Base-by-base conservation (phyloP, 2,888 invertebrate genomes). In the Zaprionus bogoriensis region DNA sequence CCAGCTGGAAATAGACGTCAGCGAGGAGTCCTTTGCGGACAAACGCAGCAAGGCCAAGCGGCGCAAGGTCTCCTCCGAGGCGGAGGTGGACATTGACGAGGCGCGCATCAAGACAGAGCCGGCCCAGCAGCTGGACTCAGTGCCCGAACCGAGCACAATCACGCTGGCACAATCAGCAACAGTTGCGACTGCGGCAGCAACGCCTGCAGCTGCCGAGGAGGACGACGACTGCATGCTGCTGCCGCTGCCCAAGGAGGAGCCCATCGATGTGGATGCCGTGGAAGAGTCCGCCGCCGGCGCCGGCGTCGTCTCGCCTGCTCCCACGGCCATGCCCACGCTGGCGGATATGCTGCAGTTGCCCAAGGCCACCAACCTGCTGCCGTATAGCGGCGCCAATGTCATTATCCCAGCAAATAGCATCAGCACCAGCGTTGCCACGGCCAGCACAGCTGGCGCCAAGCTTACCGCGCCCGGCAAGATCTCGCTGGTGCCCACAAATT, bases 401-500 rank as follows among this genome's bases (percentile, higher is more conserved):
- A 67, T 74, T 25, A 75, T 74, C 27, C 63, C 69, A 25, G 58
- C 77, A 23, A 72, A 57, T 23, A 60, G 74, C 41, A 74, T 74
- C n/a, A 68, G 67, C 58, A 77, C 65, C n/a, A 64, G 60, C 25
- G 58, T 65, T 1, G 50, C 75, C n/a, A 71, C 70, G 5, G 68
- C 65, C 25, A 70, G 58, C n/a, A 17, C 67, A 0, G 38, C 72
- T 0, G 47, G 36, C 1, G 42, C 36, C 2, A 68, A 68, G 22
- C 38, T 77, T 14, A 62, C 76, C n/a, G n/a, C n/a, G 7, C 68
- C 77, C 3, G 84, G 89, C 2, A 91, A 91, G 75, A 91, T 91
- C 6, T 91, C 91, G 0, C 36, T 91, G 38, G 91, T 91, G n/a
- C 91, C 91, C 22, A 90, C 91, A 0, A 91, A 91, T 63, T 89